Evolutionary conservation across 1,140 invertebrate genomes (phyloP).

Genomic region (Amphibalanus amphitrite): DNA sequence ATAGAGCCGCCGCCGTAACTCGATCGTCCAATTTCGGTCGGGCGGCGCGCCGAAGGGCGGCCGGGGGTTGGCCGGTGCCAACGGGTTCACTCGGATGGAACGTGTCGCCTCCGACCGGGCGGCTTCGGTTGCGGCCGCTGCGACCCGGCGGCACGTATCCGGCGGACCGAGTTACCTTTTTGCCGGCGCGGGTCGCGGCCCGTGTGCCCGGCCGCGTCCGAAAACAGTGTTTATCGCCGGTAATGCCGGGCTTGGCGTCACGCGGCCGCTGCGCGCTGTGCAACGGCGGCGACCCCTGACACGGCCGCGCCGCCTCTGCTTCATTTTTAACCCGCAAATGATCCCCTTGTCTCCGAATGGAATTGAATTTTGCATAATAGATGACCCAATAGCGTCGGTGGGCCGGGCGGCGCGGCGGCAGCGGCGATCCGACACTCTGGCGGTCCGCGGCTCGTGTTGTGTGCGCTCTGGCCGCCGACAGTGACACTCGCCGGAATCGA

Average conservation of each 20-base stretch:
- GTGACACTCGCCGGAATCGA: no score
- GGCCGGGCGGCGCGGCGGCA: no score
- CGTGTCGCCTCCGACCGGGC: not conserved
- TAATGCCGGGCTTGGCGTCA: not conserved
- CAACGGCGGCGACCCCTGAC: not conserved
- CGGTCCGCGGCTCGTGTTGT: no score
- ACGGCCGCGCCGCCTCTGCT: not conserved
- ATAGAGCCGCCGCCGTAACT: not conserved
- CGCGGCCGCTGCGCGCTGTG: not conserved
- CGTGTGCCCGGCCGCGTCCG: not conserved
- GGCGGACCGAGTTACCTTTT: not conserved
- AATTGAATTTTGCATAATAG: conserved; percentile 1
- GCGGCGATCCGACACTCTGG: no score
- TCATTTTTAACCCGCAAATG: not conserved
- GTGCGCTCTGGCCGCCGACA: no score
- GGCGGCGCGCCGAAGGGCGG: not conserved
- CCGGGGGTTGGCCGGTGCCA: not conserved
- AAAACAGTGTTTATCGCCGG: not conserved
- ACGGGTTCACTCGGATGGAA: not conserved
- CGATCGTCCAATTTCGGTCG: not conserved
- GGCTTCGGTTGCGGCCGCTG: no score
- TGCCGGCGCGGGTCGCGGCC: not conserved
- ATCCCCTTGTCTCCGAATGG: not conserved
- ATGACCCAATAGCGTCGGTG: not conserved
- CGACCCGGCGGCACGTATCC: not conserved